phyloP scores from a whole-genome alignment of 1,140 invertebrate species.

The Heliconius congener region DNA sequence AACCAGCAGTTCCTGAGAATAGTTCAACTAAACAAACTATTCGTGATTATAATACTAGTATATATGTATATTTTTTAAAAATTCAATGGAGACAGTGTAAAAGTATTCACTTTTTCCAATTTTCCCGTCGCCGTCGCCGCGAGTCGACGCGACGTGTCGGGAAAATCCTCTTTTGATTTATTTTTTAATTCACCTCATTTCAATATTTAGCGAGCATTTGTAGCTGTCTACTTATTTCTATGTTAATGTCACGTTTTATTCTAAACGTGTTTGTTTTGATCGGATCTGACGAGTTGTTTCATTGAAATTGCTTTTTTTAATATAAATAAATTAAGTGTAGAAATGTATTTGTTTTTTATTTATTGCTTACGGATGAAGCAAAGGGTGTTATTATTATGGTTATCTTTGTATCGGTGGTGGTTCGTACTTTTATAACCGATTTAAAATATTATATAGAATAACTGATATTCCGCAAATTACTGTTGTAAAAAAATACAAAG shows the following conservation, averaged over 20 bases:
- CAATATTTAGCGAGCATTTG: conserved; percentile 72
- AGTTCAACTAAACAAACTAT: too few species aligned
- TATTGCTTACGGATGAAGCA: neutral
- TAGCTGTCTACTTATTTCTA: conserved; percentile 66
- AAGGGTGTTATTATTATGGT: too few species aligned
- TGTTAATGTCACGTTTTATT: conserved; percentile 56
- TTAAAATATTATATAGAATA: too few species aligned
- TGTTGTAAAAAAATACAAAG: too few species aligned
- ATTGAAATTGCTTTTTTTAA: neutral
- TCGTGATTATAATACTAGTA: too few species aligned
- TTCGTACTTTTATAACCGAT: too few species aligned
- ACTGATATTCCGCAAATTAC: too few species aligned
- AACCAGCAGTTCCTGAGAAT: too few species aligned
- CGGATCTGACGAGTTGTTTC: neutral
- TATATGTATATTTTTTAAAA: neutral
- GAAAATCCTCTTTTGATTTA: conserved; percentile 80
- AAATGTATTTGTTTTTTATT: neutral
- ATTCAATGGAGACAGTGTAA: conserved; percentile 39
- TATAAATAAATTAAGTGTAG: neutral
- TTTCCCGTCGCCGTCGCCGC: conserved; percentile 44
- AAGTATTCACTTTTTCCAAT: conserved; percentile 66
- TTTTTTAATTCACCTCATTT: conserved; percentile 79
- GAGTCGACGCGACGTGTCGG: conserved; percentile 56
- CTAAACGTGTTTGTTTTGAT: conserved; percentile 30
- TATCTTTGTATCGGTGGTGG: too few species aligned